A percentile compares a stretch with the other conserved stretches of the same genome.
These are phyloP conservation scores for Antennarius maculatus DNA, from an alignment of 2,797 vertebrate species.

Conservation along the genomic window DNA sequence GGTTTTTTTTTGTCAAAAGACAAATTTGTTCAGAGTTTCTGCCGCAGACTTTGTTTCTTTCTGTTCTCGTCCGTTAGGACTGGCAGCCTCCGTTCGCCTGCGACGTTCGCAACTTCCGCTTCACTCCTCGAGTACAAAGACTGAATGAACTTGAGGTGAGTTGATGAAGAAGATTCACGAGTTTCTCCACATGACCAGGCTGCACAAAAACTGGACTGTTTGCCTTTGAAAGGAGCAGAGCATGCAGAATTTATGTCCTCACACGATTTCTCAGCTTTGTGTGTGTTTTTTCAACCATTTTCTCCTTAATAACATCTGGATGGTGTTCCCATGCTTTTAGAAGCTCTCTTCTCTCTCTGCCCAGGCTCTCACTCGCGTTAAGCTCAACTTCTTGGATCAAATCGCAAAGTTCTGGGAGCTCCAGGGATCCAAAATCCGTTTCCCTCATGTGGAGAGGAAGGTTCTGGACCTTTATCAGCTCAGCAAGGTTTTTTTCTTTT, in stretches of 20 bases:
- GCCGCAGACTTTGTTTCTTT: slow-evolving; percentile 7
- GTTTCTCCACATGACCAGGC: too few relatives aligned
- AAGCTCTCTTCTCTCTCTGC: slow-evolving; percentile 25
- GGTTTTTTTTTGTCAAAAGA: not conserved
- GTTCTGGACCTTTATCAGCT: slow-evolving; percentile 94
- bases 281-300: not conserved
- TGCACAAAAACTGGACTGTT: too few relatives aligned
- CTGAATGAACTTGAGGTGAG: slow-evolving; percentile 97
- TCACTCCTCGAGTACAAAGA: slow-evolving; percentile 95
- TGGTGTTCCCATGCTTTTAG: slow-evolving; percentile 1
- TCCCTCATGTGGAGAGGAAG: slow-evolving; percentile 95
- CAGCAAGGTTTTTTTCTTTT: slow-evolving; percentile 88
- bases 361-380: slow-evolving; percentile 96
- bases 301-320: not conserved
- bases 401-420: slow-evolving; percentile 99
- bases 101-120: slow-evolving; percentile 95
- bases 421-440: slow-evolving; percentile 94
- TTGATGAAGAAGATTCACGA: slow-evolving; percentile 3
- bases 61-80: slow-evolving; percentile 81
- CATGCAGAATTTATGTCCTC: too few relatives aligned
- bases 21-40: not conserved
- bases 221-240: too few relatives aligned
- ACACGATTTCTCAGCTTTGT: not conserved
- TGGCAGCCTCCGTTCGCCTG: slow-evolving; percentile 99
- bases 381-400: slow-evolving; percentile 97